Base-by-base conservation (phyloP, 1,140 invertebrate species). In the Neodiprion virginianus region DNA sequence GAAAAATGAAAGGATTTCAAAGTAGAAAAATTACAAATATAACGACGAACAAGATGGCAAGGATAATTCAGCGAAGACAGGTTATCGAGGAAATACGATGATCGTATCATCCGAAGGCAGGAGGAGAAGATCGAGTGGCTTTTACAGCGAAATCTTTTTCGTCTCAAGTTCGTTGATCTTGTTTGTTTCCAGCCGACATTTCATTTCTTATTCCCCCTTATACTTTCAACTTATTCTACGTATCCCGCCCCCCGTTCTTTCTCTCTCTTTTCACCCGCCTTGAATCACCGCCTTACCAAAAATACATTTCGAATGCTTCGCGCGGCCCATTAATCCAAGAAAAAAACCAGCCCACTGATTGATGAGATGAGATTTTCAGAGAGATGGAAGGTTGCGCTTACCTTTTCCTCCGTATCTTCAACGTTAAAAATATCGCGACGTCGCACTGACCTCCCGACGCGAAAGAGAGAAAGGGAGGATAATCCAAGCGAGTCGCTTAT, bases 341-440 rank as follows among this genome's bases (percentile, higher is more conserved):
- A 61, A 61, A 21, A 53, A 61, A 61, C 53, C 53, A 61, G n/a
- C 53, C 28, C 53, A 8, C 28, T 61, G 53, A 12, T 14, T 9
- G 53, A 61, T 61, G 53, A 61, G 53, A 61, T 61, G 53, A 61
- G 53, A 61, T 61, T 61, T 61, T 61, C 53, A 61, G 53, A 61
- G 8, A 61, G 11, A 61, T 7, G 8, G 53, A 5, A 61, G 4
- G 4, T 61, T 61, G 5, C 53, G 53, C 11, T 7, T 61, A 61
- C 5, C 53, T 12, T 17, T 61, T 61, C 1, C 28, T 40, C 28
- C 28, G 28, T 40, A 40, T 40, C 28, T 40, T 40, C 28, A 2
- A 40, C 28, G 28, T 40, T 40, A 40, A 40, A 5, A 40, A 40
- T 40, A 40, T 40, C 28, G 28, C 28, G 28, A 40, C 28, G 28